These are phyloP conservation scores for Platysternon megacephalum DNA, from an alignment of 2,113 vertebrate species.

Conservation along the genomic window DNA sequence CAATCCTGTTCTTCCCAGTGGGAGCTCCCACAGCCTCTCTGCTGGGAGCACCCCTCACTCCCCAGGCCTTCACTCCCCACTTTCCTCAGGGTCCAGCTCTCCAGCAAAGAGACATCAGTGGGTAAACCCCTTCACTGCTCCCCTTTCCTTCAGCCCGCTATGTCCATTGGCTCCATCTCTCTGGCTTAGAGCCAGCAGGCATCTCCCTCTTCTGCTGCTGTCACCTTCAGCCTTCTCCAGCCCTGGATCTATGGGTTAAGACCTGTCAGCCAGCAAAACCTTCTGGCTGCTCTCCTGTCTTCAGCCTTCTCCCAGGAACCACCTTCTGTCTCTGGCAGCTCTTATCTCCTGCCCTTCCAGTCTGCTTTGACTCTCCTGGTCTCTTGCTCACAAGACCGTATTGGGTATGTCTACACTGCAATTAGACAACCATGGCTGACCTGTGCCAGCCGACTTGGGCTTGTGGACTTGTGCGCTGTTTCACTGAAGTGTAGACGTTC, in stretches of 20 bases:
- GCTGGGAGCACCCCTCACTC: not conserved
- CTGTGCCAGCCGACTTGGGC: not conserved
- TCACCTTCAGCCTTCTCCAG: not conserved
- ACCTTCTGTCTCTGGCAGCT: not conserved
- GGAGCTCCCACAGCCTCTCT: not conserved
- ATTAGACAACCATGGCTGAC: not conserved
- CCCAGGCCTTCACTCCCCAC: not conserved
- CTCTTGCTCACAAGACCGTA: no score
- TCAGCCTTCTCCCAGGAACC: not conserved
- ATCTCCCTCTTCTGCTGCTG: not conserved
- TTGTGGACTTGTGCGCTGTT: not conserved
- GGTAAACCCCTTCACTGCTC: not conserved
- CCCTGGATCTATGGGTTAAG: not conserved
- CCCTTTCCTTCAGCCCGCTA: not conserved
- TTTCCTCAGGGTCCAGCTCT: not conserved
- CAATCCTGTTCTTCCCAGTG: not conserved
- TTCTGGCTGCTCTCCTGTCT: not conserved
- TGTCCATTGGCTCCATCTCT: no score
- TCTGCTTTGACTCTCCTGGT: not conserved
- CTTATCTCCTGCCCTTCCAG: not conserved
- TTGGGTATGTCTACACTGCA: no score
- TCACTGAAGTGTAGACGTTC: not conserved
- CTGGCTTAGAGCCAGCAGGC: no score
- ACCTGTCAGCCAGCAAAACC: no score
- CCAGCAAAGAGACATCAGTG: not conserved